These are phyloP conservation scores for Brevimyrus niger DNA, from an alignment of 2,113 vertebrate species.

Conservation along the genomic window DNA sequence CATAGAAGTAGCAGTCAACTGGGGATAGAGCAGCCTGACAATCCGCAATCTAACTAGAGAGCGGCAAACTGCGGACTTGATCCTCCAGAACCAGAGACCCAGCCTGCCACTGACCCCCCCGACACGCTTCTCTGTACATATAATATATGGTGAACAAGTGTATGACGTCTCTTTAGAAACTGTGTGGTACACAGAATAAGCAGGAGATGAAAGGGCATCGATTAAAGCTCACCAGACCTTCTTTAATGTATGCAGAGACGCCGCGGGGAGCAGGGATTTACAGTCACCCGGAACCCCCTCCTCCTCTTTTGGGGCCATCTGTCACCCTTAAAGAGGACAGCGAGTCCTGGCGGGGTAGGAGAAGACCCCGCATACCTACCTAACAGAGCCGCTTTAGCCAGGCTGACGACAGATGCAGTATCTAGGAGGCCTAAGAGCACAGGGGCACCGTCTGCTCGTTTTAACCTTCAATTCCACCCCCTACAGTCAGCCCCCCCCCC, in stretches of 20 bases:
- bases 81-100: constrained; percentile 26
- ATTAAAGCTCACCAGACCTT: not conserved
- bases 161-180: not conserved
- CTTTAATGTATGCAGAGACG: not conserved
- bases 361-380: not conserved
- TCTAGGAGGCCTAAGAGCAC: not conserved
- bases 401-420: not conserved
- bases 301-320: not conserved
- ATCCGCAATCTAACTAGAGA: constrained; percentile 35
- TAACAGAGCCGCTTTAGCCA: not conserved
- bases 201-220: not conserved
- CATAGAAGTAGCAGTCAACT: not conserved
- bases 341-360: not conserved
- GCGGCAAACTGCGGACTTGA: constrained; percentile 35
- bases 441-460: not conserved
- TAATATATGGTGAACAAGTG: not conserved
- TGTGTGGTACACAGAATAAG: not conserved
- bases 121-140: not conserved
- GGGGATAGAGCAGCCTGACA: constrained; percentile 28
- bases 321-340: not conserved
- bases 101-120: constrained; percentile 15
- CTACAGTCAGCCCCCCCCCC: not conserved
- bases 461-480: not conserved
- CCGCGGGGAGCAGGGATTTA: not conserved
- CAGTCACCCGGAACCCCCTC: not conserved